These are phyloP conservation scores for Agonopterix alstromeriana DNA, from an alignment of 2,888 invertebrate species.

Conservation along the genomic window DNA sequence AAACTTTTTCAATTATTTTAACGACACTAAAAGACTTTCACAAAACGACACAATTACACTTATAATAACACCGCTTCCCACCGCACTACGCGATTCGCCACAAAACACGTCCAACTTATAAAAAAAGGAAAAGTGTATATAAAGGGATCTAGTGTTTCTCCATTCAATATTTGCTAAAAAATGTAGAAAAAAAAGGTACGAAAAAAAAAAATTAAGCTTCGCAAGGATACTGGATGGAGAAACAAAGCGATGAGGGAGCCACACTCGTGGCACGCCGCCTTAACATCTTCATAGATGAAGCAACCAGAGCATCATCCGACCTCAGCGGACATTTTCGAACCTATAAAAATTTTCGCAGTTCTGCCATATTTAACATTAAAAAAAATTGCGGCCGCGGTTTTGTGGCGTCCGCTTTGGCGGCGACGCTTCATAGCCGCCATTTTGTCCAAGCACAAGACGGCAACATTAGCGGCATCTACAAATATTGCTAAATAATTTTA, in stretches of 20 bases:
- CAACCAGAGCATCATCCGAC: conserved; percentile 44
- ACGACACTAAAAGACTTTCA: conserved; percentile 30
- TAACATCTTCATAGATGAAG: conserved; percentile 6
- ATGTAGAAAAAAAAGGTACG: conserved; percentile 35
- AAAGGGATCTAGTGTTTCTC: conserved; percentile 26
- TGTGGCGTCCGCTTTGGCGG: conserved; percentile 59
- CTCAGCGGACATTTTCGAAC: conserved; percentile 70
- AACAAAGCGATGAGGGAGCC: conserved; percentile 27
- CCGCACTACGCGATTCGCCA: conserved; percentile 30
- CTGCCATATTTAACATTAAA: conserved; percentile 69
- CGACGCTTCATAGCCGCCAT: conserved; percentile 35
- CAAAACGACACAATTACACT: conserved; percentile 55
- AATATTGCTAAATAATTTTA: not conserved
- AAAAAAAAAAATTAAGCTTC: conserved; percentile 26
- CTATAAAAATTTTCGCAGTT: conserved; percentile 62
- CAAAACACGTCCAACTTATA: conserved; percentile 24
- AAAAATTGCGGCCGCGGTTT: conserved; percentile 63
- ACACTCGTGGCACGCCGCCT: conserved; percentile 14
- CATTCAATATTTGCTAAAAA: conserved; percentile 48
- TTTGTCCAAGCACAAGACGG: conserved; percentile 12
- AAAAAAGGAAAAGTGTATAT: conserved; percentile 11
- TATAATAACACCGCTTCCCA: conserved; percentile 34
- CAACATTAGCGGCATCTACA: not conserved
- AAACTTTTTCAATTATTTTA: conserved; percentile 43
- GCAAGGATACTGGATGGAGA: conserved; percentile 52